phyloP scores from a whole-genome alignment of 2,888 invertebrate genomes.

The Cerceris rybyensis region DNA sequence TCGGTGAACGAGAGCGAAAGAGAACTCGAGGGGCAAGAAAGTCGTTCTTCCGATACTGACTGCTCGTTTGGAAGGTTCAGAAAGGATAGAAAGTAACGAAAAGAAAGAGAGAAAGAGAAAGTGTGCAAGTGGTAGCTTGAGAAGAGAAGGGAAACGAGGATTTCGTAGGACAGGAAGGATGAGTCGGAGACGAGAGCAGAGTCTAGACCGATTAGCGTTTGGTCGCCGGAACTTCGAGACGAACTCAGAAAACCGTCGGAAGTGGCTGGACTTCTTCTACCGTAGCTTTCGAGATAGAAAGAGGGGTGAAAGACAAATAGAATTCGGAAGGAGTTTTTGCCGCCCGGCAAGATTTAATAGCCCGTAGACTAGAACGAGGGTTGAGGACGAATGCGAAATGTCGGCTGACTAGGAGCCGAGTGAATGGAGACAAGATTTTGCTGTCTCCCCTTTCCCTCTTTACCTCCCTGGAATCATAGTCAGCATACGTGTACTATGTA shows the following conservation, averaged over 20 bases:
- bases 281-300: slow-evolving; percentile 33
- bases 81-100: not conserved
- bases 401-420: slow-evolving; percentile 7
- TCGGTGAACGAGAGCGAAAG: slow-evolving; percentile 19
- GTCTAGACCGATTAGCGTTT: slow-evolving; percentile 79
- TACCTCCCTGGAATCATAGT: not conserved
- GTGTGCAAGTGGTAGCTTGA: not conserved
- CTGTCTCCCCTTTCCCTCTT: not conserved
- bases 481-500: not conserved
- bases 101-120: slow-evolving; percentile 11
- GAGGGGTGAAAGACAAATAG: slow-evolving; percentile 77
- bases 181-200: slow-evolving; percentile 48
- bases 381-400: slow-evolving; percentile 42
- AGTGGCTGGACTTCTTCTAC: slow-evolving; percentile 66
- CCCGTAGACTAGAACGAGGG: slow-evolving; percentile 58
- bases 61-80: slow-evolving; percentile 24
- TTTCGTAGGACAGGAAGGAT: slow-evolving; percentile 39
- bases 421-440: slow-evolving; percentile 34
- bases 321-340: slow-evolving; percentile 77
- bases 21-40: slow-evolving; percentile 55
- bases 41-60: slow-evolving; percentile 30
- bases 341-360: slow-evolving; percentile 76
- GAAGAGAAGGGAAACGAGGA: slow-evolving; percentile 45
- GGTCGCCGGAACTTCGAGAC: slow-evolving; percentile 71
- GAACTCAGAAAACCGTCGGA: slow-evolving; percentile 68